Base-by-base conservation (phyloP, 2,113 vertebrate species). In the Neolamprologus kungweensis region DNA sequence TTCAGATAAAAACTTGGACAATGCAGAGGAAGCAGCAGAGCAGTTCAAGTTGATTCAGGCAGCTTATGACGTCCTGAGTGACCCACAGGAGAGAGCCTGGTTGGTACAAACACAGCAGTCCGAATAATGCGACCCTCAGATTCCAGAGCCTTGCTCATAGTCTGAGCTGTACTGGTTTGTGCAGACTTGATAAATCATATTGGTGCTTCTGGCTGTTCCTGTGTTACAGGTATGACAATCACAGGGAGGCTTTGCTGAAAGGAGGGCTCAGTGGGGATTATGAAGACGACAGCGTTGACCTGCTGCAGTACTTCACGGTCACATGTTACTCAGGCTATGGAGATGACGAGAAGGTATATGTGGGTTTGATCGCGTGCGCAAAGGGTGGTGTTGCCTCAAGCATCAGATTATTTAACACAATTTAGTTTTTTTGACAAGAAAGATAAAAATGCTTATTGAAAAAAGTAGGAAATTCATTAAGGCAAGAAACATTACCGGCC, bases 1-100 rank as follows among this genome's bases (percentile, higher is more conserved):
- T 83, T 51, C 95, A 99, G 99, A 99, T 96, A 99, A 99, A 95
- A 99, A 99, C 87, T 93, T 98, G 90, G 98, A 99, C 63, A 98
- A 97, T 60, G 95, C 97, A 0, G 97, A 98, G 68, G 98, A 98
- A 60, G 98, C 98, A 0, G 97, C 98, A 0, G 98, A 99, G 57
- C 97, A 98, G 45, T 99, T 99, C 92, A 99, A 98, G 87, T 89
- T 99, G 89, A 99, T 99, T 82, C 98, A 99, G 93, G 99, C 99
- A 4, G 99, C 98, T 0, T 99, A 99, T 7, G 99, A 99, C 7
- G 98, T 99, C 4, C 95, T 99, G 50, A 97, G 98, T 87, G 99
- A 99, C 93, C 97, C 97, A 7, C 98, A 99, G 94, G 99, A 99
- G 80, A 96, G 98, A 95, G 99, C 98, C 3, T 99, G 98, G 99